Evolutionary conservation across 2,113 vertebrate genomes (phyloP).

Genomic region (Campylomormyrus numenius): DNA sequence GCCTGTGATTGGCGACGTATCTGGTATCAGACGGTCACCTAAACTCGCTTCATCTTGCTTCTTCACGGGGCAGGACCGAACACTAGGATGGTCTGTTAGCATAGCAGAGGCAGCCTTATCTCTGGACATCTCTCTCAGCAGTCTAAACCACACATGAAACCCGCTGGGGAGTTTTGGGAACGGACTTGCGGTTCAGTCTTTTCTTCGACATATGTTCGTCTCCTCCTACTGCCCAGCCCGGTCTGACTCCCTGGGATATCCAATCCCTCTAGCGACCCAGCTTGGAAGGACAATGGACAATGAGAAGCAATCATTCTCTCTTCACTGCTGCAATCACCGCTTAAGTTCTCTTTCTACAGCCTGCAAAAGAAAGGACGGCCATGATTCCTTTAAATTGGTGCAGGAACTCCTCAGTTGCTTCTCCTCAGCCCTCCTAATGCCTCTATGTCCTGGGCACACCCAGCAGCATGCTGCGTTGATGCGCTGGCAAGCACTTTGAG

Average conservation of each 20-base stretch:
- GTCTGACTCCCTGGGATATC: slow-evolving; percentile 55
- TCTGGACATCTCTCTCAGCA: slow-evolving; percentile 58
- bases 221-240: slow-evolving; percentile 52
- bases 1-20: background rate
- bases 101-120: slow-evolving; percentile 30
- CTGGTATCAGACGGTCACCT: background rate
- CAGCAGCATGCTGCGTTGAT: slow-evolving; percentile 28
- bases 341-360: slow-evolving; percentile 21
- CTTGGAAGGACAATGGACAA: slow-evolving; percentile 67
- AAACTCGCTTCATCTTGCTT: background rate
- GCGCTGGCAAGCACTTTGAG: slow-evolving; percentile 36
- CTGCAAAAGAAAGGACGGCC: background rate
- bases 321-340: slow-evolving; percentile 51
- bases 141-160: slow-evolving; percentile 71
- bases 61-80: background rate
- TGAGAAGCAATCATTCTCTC: slow-evolving; percentile 56
- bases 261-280: slow-evolving; percentile 63
- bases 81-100: slow-evolving; percentile 16
- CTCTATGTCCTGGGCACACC: background rate
- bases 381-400: background rate
- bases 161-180: slow-evolving; percentile 75
- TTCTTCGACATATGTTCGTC: slow-evolving; percentile 57
- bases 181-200: slow-evolving; percentile 51
- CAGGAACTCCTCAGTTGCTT: background rate
- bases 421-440: background rate